Conservation (phyloP, 2,113 vertebrate genomes). For the Lota lota region DNA sequence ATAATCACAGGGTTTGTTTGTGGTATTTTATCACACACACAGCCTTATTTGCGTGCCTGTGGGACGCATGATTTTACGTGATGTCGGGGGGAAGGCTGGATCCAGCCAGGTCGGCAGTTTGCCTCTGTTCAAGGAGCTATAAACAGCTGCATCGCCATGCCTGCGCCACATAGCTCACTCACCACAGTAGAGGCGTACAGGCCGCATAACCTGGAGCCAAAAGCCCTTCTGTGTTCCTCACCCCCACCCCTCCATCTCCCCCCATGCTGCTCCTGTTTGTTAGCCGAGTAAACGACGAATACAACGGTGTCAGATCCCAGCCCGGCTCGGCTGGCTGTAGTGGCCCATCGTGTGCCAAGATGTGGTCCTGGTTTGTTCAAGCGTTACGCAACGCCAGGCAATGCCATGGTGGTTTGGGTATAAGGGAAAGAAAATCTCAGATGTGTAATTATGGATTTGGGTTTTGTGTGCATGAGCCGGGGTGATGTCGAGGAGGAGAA, state of each 20-base stretch:
- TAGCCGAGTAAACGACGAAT: constrained; percentile 52
- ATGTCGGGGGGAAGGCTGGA: constrained; percentile 22
- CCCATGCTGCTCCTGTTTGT: constrained; percentile 36
- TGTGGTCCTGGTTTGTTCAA: constrained; percentile 48
- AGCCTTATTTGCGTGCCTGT: constrained; percentile 10
- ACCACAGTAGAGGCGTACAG: constrained; percentile 48
- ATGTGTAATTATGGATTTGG: constrained; percentile 45
- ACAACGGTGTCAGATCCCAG: neutral
- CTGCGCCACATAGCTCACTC: constrained; percentile 50
- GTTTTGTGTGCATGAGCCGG: too few relatives aligned
- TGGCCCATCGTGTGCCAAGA: constrained; percentile 11
- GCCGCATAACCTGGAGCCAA: constrained; percentile 47
- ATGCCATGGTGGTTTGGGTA: constrained; percentile 53
- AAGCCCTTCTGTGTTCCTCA: constrained; percentile 52
- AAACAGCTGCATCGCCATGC: constrained; percentile 47
- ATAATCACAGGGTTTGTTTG: constrained; percentile 62
- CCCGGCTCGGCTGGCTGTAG: neutral
- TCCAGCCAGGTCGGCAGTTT: constrained; percentile 44
- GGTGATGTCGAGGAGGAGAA: too few relatives aligned
- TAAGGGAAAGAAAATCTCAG: constrained; percentile 37
- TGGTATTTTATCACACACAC: constrained; percentile 38
- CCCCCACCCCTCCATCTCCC: constrained; percentile 44
- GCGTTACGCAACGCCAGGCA: constrained; percentile 32
- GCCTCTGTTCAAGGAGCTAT: constrained; percentile 42
- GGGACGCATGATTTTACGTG: constrained; percentile 33